Conservation (phyloP, 2,797 vertebrate species). For the Brachyrhaphis roseni region DNA sequence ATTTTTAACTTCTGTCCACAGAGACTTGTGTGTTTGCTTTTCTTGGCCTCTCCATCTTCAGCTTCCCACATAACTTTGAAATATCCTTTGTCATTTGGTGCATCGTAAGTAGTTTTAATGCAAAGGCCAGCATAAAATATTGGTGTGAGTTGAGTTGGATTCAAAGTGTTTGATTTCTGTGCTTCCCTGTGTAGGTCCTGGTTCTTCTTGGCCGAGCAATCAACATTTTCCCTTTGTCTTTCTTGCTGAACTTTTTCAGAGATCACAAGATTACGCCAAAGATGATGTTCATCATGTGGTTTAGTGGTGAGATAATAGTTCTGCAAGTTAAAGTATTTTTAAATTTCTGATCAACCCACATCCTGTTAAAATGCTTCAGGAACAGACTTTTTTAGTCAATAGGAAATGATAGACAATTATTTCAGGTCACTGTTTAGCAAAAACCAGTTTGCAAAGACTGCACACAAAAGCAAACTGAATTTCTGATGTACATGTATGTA, state of each 20-base stretch:
- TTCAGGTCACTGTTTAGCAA: no score
- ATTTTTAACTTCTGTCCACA: slow-evolving; percentile 59
- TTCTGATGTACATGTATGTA: background rate
- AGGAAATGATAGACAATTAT: background rate
- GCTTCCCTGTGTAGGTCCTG: slow-evolving; percentile 82
- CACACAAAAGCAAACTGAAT: background rate
- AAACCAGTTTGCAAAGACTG: background rate
- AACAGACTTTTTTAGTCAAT: background rate
- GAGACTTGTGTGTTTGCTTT: slow-evolving; percentile 99
- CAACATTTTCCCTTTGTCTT: slow-evolving; percentile 97
- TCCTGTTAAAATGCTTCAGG: background rate
- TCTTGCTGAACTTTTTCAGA: slow-evolving; percentile 96
- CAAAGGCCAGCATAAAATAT: background rate
- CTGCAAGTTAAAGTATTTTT: background rate
- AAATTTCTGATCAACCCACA: background rate
- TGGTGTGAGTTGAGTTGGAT: background rate
- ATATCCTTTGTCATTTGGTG: slow-evolving; percentile 99
- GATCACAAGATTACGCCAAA: slow-evolving; percentile 99
- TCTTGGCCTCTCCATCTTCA: slow-evolving; percentile 98
- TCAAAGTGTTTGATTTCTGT: slow-evolving; percentile 1
- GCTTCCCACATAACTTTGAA: slow-evolving; percentile 99
- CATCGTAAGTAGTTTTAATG: slow-evolving; percentile 86
- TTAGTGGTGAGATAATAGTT: slow-evolving; percentile 89
- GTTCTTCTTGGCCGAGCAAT: slow-evolving; percentile 93
- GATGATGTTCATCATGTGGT: slow-evolving; percentile 99